Evolutionary conservation across 2,888 invertebrate species (phyloP).

Genomic region (Paralinhomoeus sp.): DNA sequence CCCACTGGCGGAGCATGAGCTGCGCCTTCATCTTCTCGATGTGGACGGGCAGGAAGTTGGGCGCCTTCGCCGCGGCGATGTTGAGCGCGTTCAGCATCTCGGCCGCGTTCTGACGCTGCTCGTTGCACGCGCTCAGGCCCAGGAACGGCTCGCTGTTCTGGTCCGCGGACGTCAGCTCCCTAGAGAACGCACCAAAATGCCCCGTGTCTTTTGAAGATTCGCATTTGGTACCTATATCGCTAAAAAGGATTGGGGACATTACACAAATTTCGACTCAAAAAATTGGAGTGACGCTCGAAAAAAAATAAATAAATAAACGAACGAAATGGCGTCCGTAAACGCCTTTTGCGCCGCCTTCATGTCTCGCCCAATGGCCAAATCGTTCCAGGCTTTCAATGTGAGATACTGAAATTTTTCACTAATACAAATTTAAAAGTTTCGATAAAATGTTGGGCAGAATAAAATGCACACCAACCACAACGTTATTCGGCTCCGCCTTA

Average conservation of each 20-base stretch:
- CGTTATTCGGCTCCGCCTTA: slow-evolving; percentile 44
- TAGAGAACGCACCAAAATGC: too few species aligned
- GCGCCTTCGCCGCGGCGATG: slow-evolving; percentile 46
- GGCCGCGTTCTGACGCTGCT: slow-evolving; percentile 46
- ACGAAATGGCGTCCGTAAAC: slow-evolving; percentile 9
- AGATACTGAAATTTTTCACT: too few species aligned
- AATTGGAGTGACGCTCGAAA: too few species aligned
- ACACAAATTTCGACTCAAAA: too few species aligned
- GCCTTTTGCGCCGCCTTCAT: slow-evolving; percentile 7
- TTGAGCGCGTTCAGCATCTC: slow-evolving; percentile 37
- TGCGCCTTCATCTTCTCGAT: slow-evolving; percentile 68
- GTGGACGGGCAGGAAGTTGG: slow-evolving; percentile 51
- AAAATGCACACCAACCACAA: background rate
- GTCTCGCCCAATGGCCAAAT: slow-evolving; percentile 8
- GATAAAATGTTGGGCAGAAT: too few species aligned
- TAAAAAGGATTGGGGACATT: too few species aligned
- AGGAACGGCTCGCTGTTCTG: slow-evolving; percentile 40
- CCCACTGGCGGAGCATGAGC: slow-evolving; percentile 65
- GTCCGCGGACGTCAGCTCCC: slow-evolving; percentile 4
- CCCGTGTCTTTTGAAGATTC: too few species aligned
- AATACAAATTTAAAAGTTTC: too few species aligned
- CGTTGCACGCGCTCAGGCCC: slow-evolving; percentile 52
- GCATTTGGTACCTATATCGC: too few species aligned
- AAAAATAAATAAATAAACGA: background rate
- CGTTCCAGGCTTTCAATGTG: slow-evolving; percentile 12